Evolutionary conservation across 2,888 invertebrate species (phyloP).

Genomic region (Cephus nigrinus): DNA sequence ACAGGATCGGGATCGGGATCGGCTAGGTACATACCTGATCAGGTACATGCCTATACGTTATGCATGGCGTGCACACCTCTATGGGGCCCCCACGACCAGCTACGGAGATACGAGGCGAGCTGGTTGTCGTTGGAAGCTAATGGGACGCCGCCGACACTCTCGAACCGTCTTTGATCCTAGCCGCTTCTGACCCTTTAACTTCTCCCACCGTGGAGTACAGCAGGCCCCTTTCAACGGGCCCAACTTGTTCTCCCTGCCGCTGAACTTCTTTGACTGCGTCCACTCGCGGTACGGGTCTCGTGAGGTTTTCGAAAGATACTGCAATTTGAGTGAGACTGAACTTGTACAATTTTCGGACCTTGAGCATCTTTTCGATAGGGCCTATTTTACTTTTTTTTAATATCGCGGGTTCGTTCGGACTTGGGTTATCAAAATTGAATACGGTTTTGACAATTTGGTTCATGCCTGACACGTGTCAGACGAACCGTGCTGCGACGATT

Average conservation of each 20-base stretch:
- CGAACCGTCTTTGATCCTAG: conserved; percentile 55
- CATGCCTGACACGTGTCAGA: not conserved
- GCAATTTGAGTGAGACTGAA: not conserved
- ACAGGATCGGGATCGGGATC: not conserved
- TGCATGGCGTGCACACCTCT: conserved; percentile 2
- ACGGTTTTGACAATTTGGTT: not conserved
- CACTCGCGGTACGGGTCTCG: not conserved
- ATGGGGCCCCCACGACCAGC: not conserved
- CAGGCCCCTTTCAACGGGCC: not conserved
- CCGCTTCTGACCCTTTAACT: conserved; percentile 54
- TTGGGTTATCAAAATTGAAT: not conserved
- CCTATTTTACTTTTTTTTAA: not conserved
- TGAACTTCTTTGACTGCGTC: not conserved
- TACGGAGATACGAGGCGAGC: conserved; percentile 45
- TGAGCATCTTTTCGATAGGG: not conserved
- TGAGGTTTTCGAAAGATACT: not conserved
- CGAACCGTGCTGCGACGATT: not conserved
- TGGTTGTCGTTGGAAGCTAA: conserved; percentile 58
- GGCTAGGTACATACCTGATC: not conserved
- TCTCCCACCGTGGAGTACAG: conserved; percentile 25
- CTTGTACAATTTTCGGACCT: not conserved
- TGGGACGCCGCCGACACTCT: conserved; percentile 52
- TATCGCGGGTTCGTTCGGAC: not conserved
- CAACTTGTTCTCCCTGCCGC: not conserved
- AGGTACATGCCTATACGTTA: conserved; percentile 2